Base-by-base conservation (phyloP, 2,888 invertebrate genomes). In the Schrankia costaestrigalis region DNA sequence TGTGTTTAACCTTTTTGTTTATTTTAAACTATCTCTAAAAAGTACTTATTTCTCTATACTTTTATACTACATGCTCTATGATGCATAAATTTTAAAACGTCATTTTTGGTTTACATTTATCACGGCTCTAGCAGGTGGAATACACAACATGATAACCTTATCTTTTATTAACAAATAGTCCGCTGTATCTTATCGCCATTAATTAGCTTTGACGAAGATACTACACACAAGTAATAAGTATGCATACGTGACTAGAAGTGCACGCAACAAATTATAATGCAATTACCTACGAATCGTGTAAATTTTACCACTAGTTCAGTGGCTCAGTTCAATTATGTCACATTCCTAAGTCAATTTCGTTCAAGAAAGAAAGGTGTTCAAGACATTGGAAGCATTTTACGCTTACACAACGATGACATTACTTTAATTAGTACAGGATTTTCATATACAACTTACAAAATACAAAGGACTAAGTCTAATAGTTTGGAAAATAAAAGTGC, bases 251-350 rank as follows among this genome's bases (percentile, higher is more conserved):
- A 72, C 68, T 46, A 32, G 28, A 11, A 51, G 39, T 32, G 30
- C 34, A 37, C 46, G 46, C 45, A 25, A 15, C 35, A 10, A 31
- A 35, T 11, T 54, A 63, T 41, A 43, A 86, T 86, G 86, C 86
- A 83, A 46, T 48, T 82, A 43, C 71, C 85, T 30, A 74, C 74
- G 9, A 79, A 57, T 52, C 77, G 86, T 23, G 78, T 86, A 3
- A 78, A 84, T 57, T 85, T 86, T 44, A 78, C 79, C 1, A 81
- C 49, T 41, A 55, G 75, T 1, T 77, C 85, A 3, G 71, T 82
- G 18, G 70, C 82, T 2, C 81, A 86, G 37, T 80, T 78, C 35
- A 87, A 80, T 54, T 86, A 87, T 49, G 75, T 81, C 4, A 75
- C 80, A 39, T 78, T 85, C 38, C 51, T 86, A 17, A 76, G 77